Base-by-base conservation (phyloP, 2,888 invertebrate genomes). In the Limenitis camilla region DNA sequence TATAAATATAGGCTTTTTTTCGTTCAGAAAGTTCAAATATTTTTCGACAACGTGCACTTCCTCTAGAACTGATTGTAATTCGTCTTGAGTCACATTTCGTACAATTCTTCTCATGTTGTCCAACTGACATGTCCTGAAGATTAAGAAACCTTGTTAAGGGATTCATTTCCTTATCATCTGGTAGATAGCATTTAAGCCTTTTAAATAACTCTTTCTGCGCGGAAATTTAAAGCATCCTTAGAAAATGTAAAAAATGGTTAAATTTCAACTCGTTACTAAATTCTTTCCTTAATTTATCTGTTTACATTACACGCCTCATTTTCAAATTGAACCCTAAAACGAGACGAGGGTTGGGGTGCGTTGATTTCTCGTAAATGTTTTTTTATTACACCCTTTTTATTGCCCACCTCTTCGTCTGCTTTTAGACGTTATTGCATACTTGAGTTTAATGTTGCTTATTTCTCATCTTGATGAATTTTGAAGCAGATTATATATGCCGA, bases 371-470 rank as follows among this genome's bases (percentile, higher is more conserved):
- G 32, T 36, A 47, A 52, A 47, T 46, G 45, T 8, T 44, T 28
- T 52, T 46, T 52, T 46, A 35, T 52, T 52, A 41, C 31, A 38
- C 10, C 11, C 32, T 46, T 32, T 50, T 50, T 50, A 44, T 38
- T 44, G 11, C 11, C 39, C 10, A n/a, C 46, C 31, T 38, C 35
- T 47, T 33, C 35, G 41, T 33, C 36, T 52, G 10, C 40, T 47
- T 36, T 52, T 19, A 11, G 32, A 19, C 40, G 40, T 40, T 52
- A 45, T 41, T 36, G 40, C 41, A 41, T 41, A 48, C 45, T 45
- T 30, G 36, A 31, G 32, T 50, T 40, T 43, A 52, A 49, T 48
- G 41, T 28, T 33, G n/a, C 27, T 45, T 47, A 38, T 47, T 41
- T 8, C 36, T 44, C 32, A 38, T 11, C 10, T 9, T 31, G 6